phyloP scores from a whole-genome alignment of 1,140 invertebrate genomes.

The Apis florea region DNA sequence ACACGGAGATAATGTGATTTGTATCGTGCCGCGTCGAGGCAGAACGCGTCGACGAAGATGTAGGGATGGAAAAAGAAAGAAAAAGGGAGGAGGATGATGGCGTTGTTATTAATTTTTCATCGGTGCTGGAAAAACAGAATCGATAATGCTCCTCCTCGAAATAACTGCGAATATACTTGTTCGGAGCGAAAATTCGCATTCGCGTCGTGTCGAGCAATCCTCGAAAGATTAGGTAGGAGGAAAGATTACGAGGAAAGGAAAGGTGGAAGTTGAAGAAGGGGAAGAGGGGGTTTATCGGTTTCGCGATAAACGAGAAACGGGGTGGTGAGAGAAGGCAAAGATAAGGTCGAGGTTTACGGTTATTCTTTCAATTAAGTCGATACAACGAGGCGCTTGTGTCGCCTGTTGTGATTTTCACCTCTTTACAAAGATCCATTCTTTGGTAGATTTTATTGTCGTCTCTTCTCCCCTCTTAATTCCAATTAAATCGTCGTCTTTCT shows the following conservation, averaged over 20 bases:
- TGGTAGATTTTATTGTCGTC: conserved; percentile 45
- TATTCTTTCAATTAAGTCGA: conserved; percentile 68
- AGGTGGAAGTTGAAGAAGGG: not conserved
- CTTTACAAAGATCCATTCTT: not conserved
- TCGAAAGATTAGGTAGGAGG: not conserved
- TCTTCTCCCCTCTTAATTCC: conserved; percentile 40
- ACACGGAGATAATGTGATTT: conserved; percentile 53
- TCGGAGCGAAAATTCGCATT: conserved; percentile 55
- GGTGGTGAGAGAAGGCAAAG: conserved; percentile 23
- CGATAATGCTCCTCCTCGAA: conserved; percentile 63
- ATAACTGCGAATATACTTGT: too few species aligned
- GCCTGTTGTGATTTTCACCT: conserved; percentile 57
- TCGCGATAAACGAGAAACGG: conserved; percentile 31
- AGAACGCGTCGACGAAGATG: conserved; percentile 28
- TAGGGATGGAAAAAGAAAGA: not conserved
- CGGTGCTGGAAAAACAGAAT: conserved; percentile 61
- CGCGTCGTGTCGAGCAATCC: not conserved
- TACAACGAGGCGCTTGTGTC: conserved; percentile 57
- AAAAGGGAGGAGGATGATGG: not conserved
- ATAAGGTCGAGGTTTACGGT: conserved; percentile 66
- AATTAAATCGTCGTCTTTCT: conserved; percentile 55
- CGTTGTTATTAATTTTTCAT: conserved; percentile 66
- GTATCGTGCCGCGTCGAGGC: conserved; percentile 36
- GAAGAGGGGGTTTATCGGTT: conserved; percentile 22
- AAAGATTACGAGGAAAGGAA: not conserved